Conservation (phyloP, 2,113 vertebrate species). For the Speoplatyrhinus poulsoni region DNA sequence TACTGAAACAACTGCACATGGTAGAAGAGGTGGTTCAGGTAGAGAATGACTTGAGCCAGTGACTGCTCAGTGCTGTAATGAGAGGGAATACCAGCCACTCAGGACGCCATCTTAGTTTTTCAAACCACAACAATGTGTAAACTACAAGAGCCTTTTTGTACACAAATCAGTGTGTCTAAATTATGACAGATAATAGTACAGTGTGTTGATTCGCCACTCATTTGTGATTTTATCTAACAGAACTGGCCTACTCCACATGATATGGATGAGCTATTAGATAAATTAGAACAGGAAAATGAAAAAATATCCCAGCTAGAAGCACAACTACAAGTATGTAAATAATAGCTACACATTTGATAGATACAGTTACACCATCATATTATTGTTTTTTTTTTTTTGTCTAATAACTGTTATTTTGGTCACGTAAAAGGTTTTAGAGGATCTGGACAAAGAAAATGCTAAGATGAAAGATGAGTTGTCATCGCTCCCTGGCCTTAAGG, state of each 20-base stretch:
- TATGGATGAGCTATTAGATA: conserved; percentile 83
- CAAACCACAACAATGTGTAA: no score
- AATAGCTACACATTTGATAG: background rate
- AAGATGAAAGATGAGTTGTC: conserved; percentile 68
- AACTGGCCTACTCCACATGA: conserved; percentile 66
- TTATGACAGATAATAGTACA: no score
- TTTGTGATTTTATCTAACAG: conserved; percentile 44
- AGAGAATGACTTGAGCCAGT: no score
- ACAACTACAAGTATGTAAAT: conserved; percentile 80
- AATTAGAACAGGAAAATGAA: conserved; percentile 89
- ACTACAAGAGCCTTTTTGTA: no score
- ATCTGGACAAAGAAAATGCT: conserved; percentile 64
- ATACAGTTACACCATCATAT: background rate
- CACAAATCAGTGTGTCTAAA: no score
- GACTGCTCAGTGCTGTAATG: no score
- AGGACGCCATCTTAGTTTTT: no score
- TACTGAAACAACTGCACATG: no score
- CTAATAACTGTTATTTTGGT: conserved; percentile 3
- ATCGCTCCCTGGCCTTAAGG: conserved; percentile 68
- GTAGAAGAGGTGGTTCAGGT: no score
- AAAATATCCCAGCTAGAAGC: conserved; percentile 86
- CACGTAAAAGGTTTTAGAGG: conserved; percentile 39
- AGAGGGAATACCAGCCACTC: no score
- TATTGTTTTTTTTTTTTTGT: background rate
- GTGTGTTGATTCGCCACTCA: conserved; percentile 26